These are phyloP conservation scores for Micromussa lordhowensis DNA, from an alignment of 92 coral and sea anemone species.

Conservation along the genomic window DNA sequence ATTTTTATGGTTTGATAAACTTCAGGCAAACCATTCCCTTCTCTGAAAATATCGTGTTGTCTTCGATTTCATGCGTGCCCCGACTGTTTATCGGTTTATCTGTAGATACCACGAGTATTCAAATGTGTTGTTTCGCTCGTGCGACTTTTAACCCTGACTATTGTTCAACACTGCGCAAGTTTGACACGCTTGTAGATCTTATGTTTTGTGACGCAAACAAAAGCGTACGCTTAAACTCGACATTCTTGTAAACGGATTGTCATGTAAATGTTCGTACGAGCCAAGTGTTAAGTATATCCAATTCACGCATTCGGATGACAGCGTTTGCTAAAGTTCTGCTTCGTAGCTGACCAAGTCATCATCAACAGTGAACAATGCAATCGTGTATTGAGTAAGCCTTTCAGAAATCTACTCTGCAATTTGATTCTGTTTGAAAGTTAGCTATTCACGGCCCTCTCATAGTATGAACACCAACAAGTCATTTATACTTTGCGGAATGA, in stretches of 20 bases:
- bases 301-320: background rate
- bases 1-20: background rate
- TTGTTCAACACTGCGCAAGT: background rate
- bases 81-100: background rate
- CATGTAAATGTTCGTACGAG: constrained; percentile 27
- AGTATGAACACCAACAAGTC: background rate
- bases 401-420: background rate
- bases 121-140: background rate
- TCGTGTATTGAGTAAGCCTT: constrained; percentile 16
- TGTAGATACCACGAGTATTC: background rate
- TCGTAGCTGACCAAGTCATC: background rate
- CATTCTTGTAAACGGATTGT: background rate
- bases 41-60: background rate
- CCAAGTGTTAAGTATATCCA: background rate
- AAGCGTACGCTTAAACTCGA: background rate
- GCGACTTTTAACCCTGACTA: background rate
- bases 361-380: background rate
- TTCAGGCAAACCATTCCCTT: background rate
- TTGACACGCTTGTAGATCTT: background rate
- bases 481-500: background rate
- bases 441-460: background rate
- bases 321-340: background rate
- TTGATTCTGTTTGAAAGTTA: background rate
- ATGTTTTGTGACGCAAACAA: background rate
- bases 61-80: background rate